A percentile compares a stretch with the other conserved stretches of the same genome.
Evolutionary conservation across 2,797 vertebrate genomes (phyloP).

Genomic region (Enteromius radiatus): DNA sequence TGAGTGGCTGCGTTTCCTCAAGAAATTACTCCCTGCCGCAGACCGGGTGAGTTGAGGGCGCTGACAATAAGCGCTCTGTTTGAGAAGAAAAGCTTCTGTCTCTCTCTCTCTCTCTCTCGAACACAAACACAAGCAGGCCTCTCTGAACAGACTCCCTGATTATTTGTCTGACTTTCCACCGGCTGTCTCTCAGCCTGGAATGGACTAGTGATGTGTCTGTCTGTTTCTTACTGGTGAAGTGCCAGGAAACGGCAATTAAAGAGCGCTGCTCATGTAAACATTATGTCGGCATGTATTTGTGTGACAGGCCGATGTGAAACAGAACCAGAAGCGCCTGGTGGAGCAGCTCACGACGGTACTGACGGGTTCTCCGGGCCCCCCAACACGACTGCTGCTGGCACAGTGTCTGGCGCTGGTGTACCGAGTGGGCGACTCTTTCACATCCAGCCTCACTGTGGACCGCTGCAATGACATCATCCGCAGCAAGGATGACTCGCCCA

Average conservation of each 20-base stretch:
- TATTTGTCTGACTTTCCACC: slow-evolving; percentile 11
- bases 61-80: slow-evolving; percentile 19
- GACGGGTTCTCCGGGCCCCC: slow-evolving; percentile 88
- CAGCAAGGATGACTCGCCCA: slow-evolving; percentile 94
- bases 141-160: slow-evolving; percentile 16
- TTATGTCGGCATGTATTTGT: slow-evolving; percentile 27
- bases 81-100: not conserved
- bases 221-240: slow-evolving; percentile 18
- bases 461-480: slow-evolving; percentile 93
- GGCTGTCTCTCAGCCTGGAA: slow-evolving; percentile 28
- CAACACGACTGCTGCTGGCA: slow-evolving; percentile 86
- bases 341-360: slow-evolving; percentile 86
- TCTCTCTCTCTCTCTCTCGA: slow-evolving; percentile 4
- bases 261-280: slow-evolving; percentile 8
- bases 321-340: slow-evolving; percentile 86
- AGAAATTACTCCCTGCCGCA: slow-evolving; percentile 80
- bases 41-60: slow-evolving; percentile 75
- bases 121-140: slow-evolving; percentile 15
- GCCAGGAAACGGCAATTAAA: slow-evolving; percentile 27
- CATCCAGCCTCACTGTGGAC: slow-evolving; percentile 86
- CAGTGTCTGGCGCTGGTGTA: slow-evolving; percentile 87
- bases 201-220: slow-evolving; percentile 24
- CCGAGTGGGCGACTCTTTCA: slow-evolving; percentile 85
- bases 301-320: slow-evolving; percentile 81
- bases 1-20: slow-evolving; percentile 88